phyloP scores from a whole-genome alignment of 2,888 invertebrate genomes.

The Nomada ferruginata region DNA sequence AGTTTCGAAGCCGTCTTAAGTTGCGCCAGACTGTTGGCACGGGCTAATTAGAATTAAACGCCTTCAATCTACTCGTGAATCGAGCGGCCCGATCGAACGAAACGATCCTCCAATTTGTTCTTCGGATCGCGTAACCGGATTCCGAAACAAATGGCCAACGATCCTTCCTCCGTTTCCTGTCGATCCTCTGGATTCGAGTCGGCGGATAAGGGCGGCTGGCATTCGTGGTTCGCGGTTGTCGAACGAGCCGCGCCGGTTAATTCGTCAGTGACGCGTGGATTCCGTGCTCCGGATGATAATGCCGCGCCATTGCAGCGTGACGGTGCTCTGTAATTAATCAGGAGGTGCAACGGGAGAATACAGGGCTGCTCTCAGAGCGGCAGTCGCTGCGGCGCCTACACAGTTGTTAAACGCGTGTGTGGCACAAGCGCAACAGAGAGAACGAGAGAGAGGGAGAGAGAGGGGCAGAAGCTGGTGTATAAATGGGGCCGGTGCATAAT shows the following conservation, averaged over 20 bases:
- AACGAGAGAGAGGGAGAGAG: conserved; percentile 5
- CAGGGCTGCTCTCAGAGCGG: conserved; percentile 42
- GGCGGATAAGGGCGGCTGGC: neutral
- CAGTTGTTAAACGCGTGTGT: conserved; percentile 51
- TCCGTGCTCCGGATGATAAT: conserved; percentile 64
- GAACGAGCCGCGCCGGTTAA: conserved; percentile 58
- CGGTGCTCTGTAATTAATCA: conserved; percentile 77
- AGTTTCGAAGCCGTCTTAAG: conserved; percentile 17
- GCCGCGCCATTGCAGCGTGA: conserved; percentile 49
- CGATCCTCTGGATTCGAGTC: conserved; percentile 1
- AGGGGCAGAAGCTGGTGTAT: conserved; percentile 46
- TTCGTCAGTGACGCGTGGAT: conserved; percentile 64
- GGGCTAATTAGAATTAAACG: conserved; percentile 62
- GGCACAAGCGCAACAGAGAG: conserved; percentile 13
- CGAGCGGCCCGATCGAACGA: neutral
- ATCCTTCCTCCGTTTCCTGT: conserved; percentile 4
- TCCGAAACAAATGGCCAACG: conserved; percentile 1
- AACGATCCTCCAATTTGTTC: neutral
- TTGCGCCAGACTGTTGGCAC: conserved; percentile 19
- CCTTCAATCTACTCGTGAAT: conserved; percentile 12
- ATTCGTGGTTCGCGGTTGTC: conserved; percentile 4
- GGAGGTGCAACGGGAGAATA: conserved; percentile 64
- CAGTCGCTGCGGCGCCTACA: conserved; percentile 57
- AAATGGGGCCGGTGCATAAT: conserved; percentile 62
- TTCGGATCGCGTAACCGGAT: neutral